These are phyloP conservation scores for Reinhardtius hippoglossoides DNA, from an alignment of 2,113 vertebrate species.

Conservation along the genomic window DNA sequence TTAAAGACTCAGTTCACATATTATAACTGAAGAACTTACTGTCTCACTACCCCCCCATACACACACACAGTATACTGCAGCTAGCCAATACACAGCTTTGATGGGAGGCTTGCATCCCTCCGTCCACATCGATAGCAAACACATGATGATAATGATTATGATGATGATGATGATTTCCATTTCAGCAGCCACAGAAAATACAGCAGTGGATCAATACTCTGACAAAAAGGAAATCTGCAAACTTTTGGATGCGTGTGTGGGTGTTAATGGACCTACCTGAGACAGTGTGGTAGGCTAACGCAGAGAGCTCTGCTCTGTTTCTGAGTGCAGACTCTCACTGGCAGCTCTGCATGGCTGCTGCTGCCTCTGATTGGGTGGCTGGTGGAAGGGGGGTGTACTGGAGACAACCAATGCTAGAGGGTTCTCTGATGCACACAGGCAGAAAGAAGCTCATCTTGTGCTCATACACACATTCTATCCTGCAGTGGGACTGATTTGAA, in stretches of 20 bases:
- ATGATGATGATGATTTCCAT: slow-evolving; percentile 11
- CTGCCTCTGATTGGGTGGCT: slow-evolving; percentile 63
- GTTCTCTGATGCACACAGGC: slow-evolving; percentile 46
- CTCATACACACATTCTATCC: not conserved
- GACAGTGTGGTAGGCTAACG: slow-evolving; percentile 37
- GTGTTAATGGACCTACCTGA: slow-evolving; percentile 76
- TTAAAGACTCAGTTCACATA: not conserved
- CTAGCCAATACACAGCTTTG: slow-evolving; percentile 20
- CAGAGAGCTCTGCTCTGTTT: slow-evolving; percentile 70
- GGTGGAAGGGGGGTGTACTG: slow-evolving; percentile 25
- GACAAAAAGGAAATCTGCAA: slow-evolving; percentile 14
- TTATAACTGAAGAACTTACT: not conserved
- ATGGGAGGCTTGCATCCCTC: slow-evolving; percentile 19
- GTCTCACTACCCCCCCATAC: slow-evolving; percentile 4
- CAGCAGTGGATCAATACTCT: slow-evolving; percentile 2
- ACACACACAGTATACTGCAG: slow-evolving; percentile 18
- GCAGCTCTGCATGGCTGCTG: slow-evolving; percentile 67
- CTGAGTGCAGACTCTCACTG: slow-evolving; percentile 72
- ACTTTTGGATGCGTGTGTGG: slow-evolving; percentile 21
- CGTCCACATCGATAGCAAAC: not conserved
- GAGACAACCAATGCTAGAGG: slow-evolving; percentile 78
- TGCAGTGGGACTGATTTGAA: too few relatives aligned
- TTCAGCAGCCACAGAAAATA: slow-evolving; percentile 6
- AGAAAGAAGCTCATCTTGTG: slow-evolving; percentile 36
- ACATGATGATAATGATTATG: not conserved